Conservation (phyloP, 2,888 invertebrate genomes). For the Oscheius onirici region DNA sequence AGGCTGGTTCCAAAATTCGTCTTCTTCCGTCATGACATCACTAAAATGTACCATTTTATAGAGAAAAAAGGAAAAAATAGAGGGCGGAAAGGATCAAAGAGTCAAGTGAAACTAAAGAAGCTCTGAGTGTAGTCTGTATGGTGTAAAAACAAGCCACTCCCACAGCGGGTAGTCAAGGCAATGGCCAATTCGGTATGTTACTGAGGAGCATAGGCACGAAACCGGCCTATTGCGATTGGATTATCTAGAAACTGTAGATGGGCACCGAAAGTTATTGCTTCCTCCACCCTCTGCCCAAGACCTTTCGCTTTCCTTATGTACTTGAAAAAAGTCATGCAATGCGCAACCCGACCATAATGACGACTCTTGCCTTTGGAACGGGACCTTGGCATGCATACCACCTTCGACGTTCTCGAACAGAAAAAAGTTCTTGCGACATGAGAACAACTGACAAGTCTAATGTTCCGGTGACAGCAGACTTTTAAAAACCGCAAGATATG, state of each 20-base stretch:
- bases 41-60: neutral
- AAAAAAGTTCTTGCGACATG: neutral
- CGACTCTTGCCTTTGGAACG: slow-evolving; percentile 24
- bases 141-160: slow-evolving; percentile 25
- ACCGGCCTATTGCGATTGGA: slow-evolving; percentile 28
- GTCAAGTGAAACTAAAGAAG: slow-evolving; percentile 18
- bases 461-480: no score
- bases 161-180: slow-evolving; percentile 20
- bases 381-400: slow-evolving; percentile 27
- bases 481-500: neutral
- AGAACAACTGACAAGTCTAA: neutral
- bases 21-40: slow-evolving; percentile 26
- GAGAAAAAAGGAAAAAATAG: slow-evolving; percentile 2
- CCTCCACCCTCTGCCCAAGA: slow-evolving; percentile 1
- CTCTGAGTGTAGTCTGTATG: neutral
- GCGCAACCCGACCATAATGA: slow-evolving; percentile 28
- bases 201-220: slow-evolving; percentile 15
- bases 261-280: slow-evolving; percentile 29
- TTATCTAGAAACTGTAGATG: slow-evolving; percentile 33
- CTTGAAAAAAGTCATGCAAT: slow-evolving; percentile 13
- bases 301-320: slow-evolving; percentile 11
- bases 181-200: slow-evolving; percentile 29
- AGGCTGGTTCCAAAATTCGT: slow-evolving; percentile 28
- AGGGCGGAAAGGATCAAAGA: neutral
- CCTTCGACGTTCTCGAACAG: slow-evolving; percentile 8